Conservation (phyloP, 2,113 vertebrate genomes). For the Mystacornis crossleyi region DNA sequence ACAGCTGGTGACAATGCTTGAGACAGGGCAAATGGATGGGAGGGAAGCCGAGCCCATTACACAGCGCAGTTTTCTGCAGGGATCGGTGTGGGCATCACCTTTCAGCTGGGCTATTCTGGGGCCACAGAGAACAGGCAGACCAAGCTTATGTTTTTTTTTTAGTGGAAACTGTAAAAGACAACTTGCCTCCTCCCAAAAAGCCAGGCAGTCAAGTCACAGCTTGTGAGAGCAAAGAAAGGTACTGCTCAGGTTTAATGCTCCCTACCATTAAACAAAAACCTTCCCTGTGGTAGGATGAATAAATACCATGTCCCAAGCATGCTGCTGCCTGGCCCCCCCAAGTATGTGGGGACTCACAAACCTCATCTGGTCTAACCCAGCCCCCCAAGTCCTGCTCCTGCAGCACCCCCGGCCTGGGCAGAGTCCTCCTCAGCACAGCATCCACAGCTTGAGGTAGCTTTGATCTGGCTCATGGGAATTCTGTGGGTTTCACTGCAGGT, state of each 20-base stretch:
- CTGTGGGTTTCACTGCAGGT: not conserved
- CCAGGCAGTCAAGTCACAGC: not conserved
- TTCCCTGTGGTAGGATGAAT: not conserved
- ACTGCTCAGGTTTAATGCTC: too few relatives aligned
- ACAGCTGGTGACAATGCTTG: not conserved
- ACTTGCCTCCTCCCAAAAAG: not conserved
- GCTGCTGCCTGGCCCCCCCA: not conserved
- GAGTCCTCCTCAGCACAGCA: not conserved
- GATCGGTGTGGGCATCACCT: not conserved
- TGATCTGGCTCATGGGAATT: not conserved
- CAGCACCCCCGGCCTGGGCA: not conserved
- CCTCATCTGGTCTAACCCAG: not conserved
- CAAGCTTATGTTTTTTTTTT: not conserved
- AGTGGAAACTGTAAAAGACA: not conserved
- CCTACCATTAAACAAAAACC: not conserved
- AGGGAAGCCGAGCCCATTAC: not conserved
- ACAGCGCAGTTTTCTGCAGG: not conserved
- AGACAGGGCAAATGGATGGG: not conserved
- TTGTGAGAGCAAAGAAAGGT: not conserved
- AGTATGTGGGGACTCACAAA: not conserved
- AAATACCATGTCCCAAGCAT: fast-evolving
- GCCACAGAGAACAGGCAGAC: not conserved
- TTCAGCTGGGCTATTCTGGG: not conserved
- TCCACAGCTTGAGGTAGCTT: not conserved
- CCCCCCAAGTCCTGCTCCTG: not conserved